Conservation (phyloP, 1,140 invertebrate genomes). For the Orussus abietinus region DNA sequence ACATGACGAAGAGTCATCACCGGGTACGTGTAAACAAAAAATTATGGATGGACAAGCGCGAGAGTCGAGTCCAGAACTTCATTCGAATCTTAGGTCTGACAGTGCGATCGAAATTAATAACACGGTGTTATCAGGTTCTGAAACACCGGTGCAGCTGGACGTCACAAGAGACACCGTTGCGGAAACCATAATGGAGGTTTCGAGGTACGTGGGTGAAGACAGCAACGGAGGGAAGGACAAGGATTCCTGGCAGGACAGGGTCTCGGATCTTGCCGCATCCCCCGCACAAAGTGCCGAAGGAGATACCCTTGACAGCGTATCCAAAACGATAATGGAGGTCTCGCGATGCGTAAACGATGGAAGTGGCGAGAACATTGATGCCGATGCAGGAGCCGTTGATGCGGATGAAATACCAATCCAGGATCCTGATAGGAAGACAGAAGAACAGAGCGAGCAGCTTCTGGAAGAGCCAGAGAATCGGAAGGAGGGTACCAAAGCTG, state of each 20-base stretch:
- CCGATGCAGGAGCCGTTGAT: slow-evolving; percentile 2
- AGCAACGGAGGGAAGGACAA: slow-evolving; percentile 11
- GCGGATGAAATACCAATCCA: slow-evolving; percentile 1
- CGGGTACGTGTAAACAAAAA: slow-evolving; percentile 23
- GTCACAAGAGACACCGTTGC: slow-evolving; percentile 7
- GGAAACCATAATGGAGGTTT: slow-evolving; percentile 44
- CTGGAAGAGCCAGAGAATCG: too few species aligned
- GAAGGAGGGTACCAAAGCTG: too few species aligned
- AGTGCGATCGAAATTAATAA: slow-evolving; percentile 2
- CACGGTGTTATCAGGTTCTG: too few species aligned
- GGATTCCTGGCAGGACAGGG: slow-evolving; percentile 3
- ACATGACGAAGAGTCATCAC: slow-evolving; percentile 16
- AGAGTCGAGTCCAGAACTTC: too few species aligned
- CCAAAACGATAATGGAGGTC: slow-evolving; percentile 40
- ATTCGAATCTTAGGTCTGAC: slow-evolving; percentile 6
- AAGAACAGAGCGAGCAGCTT: neutral
- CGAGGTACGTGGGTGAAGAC: slow-evolving; percentile 30
- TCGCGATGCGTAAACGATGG: slow-evolving; percentile 25
- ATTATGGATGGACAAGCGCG: slow-evolving; percentile 1
- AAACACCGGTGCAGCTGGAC: too few species aligned
- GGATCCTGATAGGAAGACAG: neutral
- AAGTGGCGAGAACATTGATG: slow-evolving; percentile 13
- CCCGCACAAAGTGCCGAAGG: slow-evolving; percentile 3
- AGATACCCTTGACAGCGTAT: slow-evolving; percentile 25
- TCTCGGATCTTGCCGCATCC: slow-evolving; percentile 3